These are phyloP conservation scores for Platorchestia sp. DNA, from an alignment of 1,140 invertebrate genomes.

Conservation along the genomic window DNA sequence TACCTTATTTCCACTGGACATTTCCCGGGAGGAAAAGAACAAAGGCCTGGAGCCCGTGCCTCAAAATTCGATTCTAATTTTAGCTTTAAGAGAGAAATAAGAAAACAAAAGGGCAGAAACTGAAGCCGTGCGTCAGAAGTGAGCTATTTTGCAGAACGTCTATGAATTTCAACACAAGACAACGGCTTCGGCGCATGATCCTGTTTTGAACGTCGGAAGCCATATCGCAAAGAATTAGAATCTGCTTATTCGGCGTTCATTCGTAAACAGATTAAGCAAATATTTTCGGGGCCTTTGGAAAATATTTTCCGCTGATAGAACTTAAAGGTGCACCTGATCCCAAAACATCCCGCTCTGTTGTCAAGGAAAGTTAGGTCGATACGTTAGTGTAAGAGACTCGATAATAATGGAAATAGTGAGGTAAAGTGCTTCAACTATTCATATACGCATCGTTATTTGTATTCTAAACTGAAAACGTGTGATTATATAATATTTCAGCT, in stretches of 20 bases:
- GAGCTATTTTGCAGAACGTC: not conserved
- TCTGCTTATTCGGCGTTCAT: constrained; percentile 4
- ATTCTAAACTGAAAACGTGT: too few relatives aligned
- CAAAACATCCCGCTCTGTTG: not conserved
- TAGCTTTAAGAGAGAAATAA: not conserved
- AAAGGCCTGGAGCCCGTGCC: not conserved
- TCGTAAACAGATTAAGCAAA: constrained; percentile 18
- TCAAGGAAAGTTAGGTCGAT: not conserved
- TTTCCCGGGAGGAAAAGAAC: not conserved
- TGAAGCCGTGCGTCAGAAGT: not conserved
- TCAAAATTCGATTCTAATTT: not conserved
- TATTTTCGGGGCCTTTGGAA: not conserved
- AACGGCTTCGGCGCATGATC: not conserved
- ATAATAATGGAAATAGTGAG: too few relatives aligned
- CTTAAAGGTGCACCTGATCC: not conserved
- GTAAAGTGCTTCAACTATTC: too few relatives aligned
- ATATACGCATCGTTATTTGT: too few relatives aligned
- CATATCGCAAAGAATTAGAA: not conserved
- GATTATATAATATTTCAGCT: too few relatives aligned
- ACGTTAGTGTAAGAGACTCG: not conserved
- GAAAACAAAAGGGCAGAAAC: not conserved
- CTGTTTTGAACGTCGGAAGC: constrained; percentile 38
- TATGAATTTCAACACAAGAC: not conserved
- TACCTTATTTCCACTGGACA: not conserved
- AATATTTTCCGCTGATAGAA: not conserved